A percentile compares a stretch with the other conserved stretches of the same genome.
These are phyloP conservation scores for Oncorhynchus keta DNA, from an alignment of 2,113 vertebrate species.

Conservation along the genomic window DNA sequence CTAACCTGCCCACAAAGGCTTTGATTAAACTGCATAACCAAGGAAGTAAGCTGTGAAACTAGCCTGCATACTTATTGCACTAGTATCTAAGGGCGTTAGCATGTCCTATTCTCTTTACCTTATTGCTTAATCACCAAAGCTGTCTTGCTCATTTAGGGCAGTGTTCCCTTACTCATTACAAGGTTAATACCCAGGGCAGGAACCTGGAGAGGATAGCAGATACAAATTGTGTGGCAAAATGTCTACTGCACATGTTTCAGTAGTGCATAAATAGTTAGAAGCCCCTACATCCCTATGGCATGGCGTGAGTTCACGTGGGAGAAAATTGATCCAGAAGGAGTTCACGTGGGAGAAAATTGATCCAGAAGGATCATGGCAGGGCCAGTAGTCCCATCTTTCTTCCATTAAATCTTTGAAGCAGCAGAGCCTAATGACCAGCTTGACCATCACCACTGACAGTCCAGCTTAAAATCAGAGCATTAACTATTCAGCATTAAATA, in stretches of 20 bases:
- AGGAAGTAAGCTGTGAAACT: neutral
- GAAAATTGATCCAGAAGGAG: neutral
- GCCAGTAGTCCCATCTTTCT: neutral
- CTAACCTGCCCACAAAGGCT: conserved; percentile 8
- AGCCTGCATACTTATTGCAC: neutral
- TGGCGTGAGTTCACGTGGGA: neutral
- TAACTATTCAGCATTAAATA: conserved; percentile 1
- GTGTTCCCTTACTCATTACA: neutral
- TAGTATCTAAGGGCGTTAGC: neutral
- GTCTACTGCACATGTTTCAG: neutral
- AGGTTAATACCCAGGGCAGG: neutral
- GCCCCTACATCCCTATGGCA: neutral
- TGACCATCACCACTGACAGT: conserved; percentile 10
- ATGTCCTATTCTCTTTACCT: too few relatives aligned
- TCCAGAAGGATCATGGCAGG: neutral
- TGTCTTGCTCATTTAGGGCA: neutral
- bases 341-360: too few relatives aligned
- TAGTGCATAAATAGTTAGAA: neutral
- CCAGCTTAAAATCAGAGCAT: neutral
- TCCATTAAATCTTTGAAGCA: neutral
- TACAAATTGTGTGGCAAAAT: neutral
- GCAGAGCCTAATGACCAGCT: neutral
- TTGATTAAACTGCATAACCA: neutral
- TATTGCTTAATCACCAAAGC: neutral
- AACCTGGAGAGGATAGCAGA: neutral